These are phyloP conservation scores for Pseudochaenichthys georgianus DNA, from an alignment of 2,797 vertebrate genomes.

Conservation along the genomic window DNA sequence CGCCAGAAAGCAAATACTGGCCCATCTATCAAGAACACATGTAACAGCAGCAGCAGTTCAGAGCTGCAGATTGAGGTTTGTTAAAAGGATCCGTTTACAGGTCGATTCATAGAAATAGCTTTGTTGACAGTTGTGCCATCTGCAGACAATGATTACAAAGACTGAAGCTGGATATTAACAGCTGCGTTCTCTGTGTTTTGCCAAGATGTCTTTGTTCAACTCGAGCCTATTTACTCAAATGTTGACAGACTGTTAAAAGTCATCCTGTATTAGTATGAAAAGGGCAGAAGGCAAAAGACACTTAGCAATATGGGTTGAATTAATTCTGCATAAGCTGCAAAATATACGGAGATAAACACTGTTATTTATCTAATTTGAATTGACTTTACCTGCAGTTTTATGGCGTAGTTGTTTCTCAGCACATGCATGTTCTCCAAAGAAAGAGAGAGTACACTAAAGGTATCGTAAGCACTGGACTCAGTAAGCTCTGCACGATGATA, in stretches of 20 bases:
- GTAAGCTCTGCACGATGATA: slow-evolving; percentile 6
- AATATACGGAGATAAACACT: not conserved
- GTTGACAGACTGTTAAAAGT: not conserved
- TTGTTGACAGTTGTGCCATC: not conserved
- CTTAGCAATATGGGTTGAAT: not conserved
- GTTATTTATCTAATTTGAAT: not conserved
- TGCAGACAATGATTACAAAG: not conserved
- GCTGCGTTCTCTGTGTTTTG: not conserved
- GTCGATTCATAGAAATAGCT: not conserved
- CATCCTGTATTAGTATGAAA: not conserved
- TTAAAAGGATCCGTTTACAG: not conserved
- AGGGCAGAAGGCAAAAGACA: not conserved
- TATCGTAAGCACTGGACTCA: too few species aligned
- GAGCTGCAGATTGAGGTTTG: not conserved
- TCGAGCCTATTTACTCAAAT: not conserved
- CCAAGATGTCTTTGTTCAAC: not conserved
- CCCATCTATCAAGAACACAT: not conserved
- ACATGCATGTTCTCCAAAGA: not conserved
- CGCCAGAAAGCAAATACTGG: too few species aligned
- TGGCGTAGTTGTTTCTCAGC: not conserved
- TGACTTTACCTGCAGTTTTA: not conserved
- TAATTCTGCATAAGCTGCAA: not conserved
- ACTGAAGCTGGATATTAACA: not conserved
- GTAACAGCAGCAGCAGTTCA: not conserved
- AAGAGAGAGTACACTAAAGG: not conserved